A percentile compares a stretch with the other conserved stretches of the same genome.
Evolutionary conservation across 2,113 vertebrate species (phyloP).

Genomic region (Rana temporaria): DNA sequence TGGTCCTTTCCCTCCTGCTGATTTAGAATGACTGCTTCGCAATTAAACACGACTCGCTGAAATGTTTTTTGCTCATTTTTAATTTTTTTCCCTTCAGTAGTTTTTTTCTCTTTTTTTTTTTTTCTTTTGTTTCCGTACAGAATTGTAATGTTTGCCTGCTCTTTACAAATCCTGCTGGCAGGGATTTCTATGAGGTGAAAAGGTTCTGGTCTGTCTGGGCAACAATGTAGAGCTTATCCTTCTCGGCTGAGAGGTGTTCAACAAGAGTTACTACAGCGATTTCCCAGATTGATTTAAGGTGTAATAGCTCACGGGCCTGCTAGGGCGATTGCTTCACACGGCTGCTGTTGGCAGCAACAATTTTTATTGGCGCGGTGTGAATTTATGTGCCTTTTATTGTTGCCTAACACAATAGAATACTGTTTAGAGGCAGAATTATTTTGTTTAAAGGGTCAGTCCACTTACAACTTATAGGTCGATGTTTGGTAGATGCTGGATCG

Average conservation of each 20-base stretch:
- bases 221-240: conserved; percentile 42
- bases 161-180: not conserved
- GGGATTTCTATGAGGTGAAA: conserved; percentile 38
- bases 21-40: not conserved
- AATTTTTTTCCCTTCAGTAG: not conserved
- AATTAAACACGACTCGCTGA: not conserved
- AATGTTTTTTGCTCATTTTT: not conserved
- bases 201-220: conserved; percentile 23
- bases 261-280: conserved; percentile 32
- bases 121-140: not conserved
- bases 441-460: no score
- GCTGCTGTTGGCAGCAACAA: not conserved
- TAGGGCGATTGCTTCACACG: not conserved
- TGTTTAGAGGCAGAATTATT: not conserved
- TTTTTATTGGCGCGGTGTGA: conserved; percentile 26
- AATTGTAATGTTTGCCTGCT: conserved; percentile 5
- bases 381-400: conserved; percentile 17
- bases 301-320: not conserved
- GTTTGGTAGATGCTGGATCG: no score
- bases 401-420: not conserved
- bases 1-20: not conserved
- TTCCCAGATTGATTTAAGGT: conserved; percentile 36
- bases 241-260: conserved; percentile 26
- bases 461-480: no score
- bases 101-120: not conserved